Evolutionary conservation across 2,888 invertebrate species (phyloP).

Genomic region (Choreutis nemorana): DNA sequence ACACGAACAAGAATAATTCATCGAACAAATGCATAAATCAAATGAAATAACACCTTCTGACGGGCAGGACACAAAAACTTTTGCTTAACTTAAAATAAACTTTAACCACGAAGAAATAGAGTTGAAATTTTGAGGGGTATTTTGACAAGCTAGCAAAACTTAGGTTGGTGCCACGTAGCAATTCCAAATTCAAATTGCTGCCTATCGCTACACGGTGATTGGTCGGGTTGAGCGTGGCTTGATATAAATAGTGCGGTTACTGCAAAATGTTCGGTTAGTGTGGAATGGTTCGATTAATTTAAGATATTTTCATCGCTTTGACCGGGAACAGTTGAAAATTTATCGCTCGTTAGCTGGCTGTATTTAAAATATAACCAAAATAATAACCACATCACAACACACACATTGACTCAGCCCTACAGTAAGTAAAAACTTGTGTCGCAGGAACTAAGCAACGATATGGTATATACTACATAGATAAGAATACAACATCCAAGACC

Average conservation of each 20-base stretch:
- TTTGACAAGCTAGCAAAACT: constrained; percentile 16
- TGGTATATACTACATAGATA: too few relatives aligned
- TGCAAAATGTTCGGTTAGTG: constrained; percentile 32
- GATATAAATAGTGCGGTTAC: constrained; percentile 60
- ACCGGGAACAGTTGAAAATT: too few relatives aligned
- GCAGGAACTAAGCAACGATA: too few relatives aligned
- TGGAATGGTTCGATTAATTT: constrained; percentile 20
- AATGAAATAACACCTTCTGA: too few relatives aligned
- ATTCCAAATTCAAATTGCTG: constrained; percentile 59
- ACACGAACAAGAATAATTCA: constrained; percentile 49
- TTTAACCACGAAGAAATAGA: constrained; percentile 9
- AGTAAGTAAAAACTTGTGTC: too few relatives aligned
- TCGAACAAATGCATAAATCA: constrained; percentile 61
- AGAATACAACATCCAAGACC: too few relatives aligned
- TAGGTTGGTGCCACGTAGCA: constrained; percentile 30
- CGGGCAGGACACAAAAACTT: too few relatives aligned
- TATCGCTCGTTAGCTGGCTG: too few relatives aligned
- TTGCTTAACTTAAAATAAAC: constrained; percentile 15
- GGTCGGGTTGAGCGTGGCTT: constrained; percentile 53
- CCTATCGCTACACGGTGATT: constrained; percentile 53
- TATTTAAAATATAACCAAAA: too few relatives aligned
- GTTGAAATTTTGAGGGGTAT: constrained; percentile 4
- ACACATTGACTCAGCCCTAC: too few relatives aligned
- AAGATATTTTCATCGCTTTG: background rate
- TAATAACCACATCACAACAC: too few relatives aligned